phyloP scores from a whole-genome alignment of 2,113 vertebrate species.

The Laticauda colubrina region DNA sequence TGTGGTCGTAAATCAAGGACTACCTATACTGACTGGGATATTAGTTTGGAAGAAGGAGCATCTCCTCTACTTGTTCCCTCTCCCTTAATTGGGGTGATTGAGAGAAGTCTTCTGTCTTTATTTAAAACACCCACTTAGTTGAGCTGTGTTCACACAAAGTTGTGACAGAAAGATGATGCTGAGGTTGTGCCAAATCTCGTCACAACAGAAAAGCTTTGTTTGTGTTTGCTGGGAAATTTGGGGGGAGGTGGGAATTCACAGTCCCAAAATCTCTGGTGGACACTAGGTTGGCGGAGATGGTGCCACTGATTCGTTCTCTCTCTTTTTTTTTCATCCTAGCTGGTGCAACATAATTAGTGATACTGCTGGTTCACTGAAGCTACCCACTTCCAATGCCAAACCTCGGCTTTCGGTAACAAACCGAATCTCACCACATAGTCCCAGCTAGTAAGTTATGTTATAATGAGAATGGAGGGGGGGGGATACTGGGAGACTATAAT shows the following conservation, averaged over 20 bases:
- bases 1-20: background rate
- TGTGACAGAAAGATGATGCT: background rate
- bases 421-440: slow-evolving; percentile 41
- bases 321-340: slow-evolving; percentile 29
- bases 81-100: background rate
- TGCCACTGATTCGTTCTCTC: background rate
- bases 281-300: background rate
- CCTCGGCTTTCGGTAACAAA: background rate
- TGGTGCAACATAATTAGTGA: slow-evolving; percentile 67
- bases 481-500: background rate
- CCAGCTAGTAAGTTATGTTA: slow-evolving; percentile 54
- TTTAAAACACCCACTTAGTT: background rate
- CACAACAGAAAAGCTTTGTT: background rate
- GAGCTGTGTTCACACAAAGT: background rate
- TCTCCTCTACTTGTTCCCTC: background rate
- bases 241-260: background rate
- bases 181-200: background rate
- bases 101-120: background rate
- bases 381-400: slow-evolving; percentile 46
- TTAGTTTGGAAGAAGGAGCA: background rate
- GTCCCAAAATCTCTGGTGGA: background rate
- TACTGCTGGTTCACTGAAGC: slow-evolving; percentile 59
- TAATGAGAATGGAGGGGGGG: too few species aligned
- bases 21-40: background rate
- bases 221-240: background rate